Conservation (phyloP, 92 coral and sea anemone species). For the Zoanthus sansibaricus region DNA sequence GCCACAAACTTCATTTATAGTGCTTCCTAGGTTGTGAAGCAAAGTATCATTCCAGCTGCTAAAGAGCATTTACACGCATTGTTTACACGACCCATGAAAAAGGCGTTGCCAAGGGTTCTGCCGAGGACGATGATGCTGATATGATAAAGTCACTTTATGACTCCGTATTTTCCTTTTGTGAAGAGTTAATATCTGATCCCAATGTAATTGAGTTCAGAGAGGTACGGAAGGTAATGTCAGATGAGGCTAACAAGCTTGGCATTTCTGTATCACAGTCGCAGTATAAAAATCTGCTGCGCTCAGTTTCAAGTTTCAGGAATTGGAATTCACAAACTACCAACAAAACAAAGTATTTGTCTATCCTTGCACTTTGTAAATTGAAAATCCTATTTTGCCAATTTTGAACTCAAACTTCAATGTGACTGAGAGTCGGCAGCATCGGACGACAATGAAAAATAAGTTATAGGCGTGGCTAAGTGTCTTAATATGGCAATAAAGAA, state of each 20-base stretch:
- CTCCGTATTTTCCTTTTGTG: conserved; percentile 14
- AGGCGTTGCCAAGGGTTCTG: conserved; percentile 1
- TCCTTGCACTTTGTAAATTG: conserved; percentile 8
- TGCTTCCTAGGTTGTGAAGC: conserved; percentile 39
- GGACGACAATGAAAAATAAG: conserved; percentile 29
- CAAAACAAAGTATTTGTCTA: conserved; percentile 24
- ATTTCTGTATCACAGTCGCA: conserved; percentile 23
- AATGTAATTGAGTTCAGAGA: neutral
- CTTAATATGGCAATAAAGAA: conserved; percentile 41
- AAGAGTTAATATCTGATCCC: conserved; percentile 1
- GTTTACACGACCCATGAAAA: neutral
- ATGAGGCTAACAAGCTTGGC: conserved; percentile 29
- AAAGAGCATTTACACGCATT: too few species aligned
- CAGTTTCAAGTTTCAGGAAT: neutral
- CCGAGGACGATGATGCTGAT: conserved; percentile 9
- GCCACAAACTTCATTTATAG: conserved; percentile 30
- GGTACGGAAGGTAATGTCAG: conserved; percentile 17
- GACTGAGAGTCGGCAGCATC: neutral
- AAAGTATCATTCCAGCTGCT: conserved; percentile 11
- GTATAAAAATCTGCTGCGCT: conserved; percentile 9
- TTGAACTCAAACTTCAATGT: conserved; percentile 8
- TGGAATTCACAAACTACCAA: conserved; percentile 6
- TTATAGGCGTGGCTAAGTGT: conserved; percentile 22
- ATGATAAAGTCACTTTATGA: conserved; percentile 20
- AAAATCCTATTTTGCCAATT: neutral